phyloP scores from a whole-genome alignment of 2,797 vertebrate genomes.

The Muraenolepis orangiensis region DNA sequence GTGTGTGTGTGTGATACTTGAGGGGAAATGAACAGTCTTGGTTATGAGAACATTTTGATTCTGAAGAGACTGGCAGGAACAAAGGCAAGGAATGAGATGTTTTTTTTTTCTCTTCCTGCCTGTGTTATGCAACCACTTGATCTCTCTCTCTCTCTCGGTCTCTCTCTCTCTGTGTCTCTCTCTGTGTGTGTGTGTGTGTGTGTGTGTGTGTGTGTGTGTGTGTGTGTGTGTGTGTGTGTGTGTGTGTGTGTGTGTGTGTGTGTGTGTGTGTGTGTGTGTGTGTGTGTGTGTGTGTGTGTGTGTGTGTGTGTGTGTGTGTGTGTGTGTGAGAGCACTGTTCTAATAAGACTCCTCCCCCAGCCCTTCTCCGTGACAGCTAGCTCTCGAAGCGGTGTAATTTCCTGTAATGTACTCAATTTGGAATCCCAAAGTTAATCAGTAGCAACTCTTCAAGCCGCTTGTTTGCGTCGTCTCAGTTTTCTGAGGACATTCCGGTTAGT shows the following conservation, averaged over 20 bases:
- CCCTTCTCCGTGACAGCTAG: conserved; percentile 69
- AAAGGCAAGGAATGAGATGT: conserved; percentile 70
- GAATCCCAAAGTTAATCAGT: conserved; percentile 65
- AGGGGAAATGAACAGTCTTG: conserved; percentile 58
- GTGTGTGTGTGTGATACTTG: conserved; percentile 60
- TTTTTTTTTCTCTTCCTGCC: conserved; percentile 43
- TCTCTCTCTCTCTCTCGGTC: conserved; percentile 35
- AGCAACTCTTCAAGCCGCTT: conserved; percentile 60
- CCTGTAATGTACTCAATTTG: conserved; percentile 75
- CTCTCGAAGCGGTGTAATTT: conserved; percentile 74
- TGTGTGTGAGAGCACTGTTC: conserved; percentile 25
- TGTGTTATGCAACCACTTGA: conserved; percentile 75
- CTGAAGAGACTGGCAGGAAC: conserved; percentile 67
- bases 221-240: too few species aligned
- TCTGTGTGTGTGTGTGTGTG: neutral
- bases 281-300: neutral
- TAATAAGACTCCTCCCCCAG: conserved; percentile 48
- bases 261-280: neutral
- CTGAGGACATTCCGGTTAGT: conserved; percentile 37
- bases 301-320: conserved; percentile 34
- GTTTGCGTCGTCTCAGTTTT: conserved; percentile 49
- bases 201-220: neutral
- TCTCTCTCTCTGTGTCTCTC: neutral
- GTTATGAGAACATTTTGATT: conserved; percentile 70
- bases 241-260: too few species aligned